phyloP scores from a whole-genome alignment of 1,140 invertebrate species.

The Bombus waltoni region DNA sequence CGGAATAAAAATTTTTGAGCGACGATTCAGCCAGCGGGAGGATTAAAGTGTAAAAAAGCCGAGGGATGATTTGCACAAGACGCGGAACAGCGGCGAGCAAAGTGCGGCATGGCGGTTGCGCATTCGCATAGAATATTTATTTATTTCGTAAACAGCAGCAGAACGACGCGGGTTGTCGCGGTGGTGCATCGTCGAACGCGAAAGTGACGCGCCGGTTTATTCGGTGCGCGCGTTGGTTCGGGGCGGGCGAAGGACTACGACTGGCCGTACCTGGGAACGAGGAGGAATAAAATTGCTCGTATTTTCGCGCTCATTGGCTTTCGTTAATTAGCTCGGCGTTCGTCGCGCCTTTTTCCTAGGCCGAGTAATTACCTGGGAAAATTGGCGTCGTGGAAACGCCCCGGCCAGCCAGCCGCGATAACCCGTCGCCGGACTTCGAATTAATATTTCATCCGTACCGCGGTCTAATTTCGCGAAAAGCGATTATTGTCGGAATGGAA shows the following conservation, averaged over 20 bases:
- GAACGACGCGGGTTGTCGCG: too few species aligned
- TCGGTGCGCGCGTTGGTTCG: constrained; percentile 12
- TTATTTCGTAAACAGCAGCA: constrained; percentile 59
- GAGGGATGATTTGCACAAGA: too few species aligned
- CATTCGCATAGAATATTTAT: constrained; percentile 37
- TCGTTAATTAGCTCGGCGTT: constrained; percentile 37
- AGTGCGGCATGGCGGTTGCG: too few species aligned
- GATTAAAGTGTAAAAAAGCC: neutral
- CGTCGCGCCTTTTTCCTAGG: constrained; percentile 13
- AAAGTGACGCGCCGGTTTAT: constrained; percentile 62
- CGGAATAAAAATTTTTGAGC: rapidly evolving
- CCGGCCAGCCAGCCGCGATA: constrained; percentile 1
- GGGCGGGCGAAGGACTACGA: neutral
- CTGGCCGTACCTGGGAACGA: neutral
- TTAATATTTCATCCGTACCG: constrained; percentile 38
- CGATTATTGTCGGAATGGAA: constrained; percentile 29
- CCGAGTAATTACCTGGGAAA: constrained; percentile 36
- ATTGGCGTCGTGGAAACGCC: constrained; percentile 31
- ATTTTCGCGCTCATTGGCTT: constrained; percentile 45
- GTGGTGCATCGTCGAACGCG: constrained; percentile 44
- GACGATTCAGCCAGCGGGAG: neutral
- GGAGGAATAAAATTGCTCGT: constrained; percentile 34
- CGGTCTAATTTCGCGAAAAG: constrained; percentile 38
- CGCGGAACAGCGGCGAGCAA: too few species aligned
- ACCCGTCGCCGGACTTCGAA: constrained; percentile 29